Base-by-base conservation (phyloP, 2,797 vertebrate genomes). In the Helarctos malayanus region DNA sequence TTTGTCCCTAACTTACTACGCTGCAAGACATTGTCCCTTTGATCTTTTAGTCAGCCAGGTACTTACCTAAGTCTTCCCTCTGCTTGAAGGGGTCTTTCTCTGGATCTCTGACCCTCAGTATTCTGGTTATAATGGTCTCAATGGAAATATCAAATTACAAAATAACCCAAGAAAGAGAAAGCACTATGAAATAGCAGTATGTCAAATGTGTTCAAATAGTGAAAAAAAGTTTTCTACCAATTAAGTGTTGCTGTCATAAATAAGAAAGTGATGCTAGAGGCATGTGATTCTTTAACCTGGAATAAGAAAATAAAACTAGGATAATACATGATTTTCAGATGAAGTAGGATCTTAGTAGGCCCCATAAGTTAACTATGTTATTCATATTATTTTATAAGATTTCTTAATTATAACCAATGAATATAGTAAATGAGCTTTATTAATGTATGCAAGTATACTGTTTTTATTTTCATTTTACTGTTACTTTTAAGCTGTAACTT, bases 401-500 rank as follows among this genome's bases (percentile, higher is more conserved):
- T 61, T 82, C 9, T 83, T 78, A 81, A 86, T 95, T 75, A 63
- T 3, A 93, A 23, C 80, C 19, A 59, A 11, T 59, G 16, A 63
- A 0, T 41, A 35, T 5, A 88, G 16, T 49, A 91, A 71, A 56
- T 71, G 45, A 83, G 45, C 23, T 87, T 93, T 87, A 69, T 61
- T 52, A 71, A 56, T 49, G 12, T 27, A 47, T 45, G 32, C 41
- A 23, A 87, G 32, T 63, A 2, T 16, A 87, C 5, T 49, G 10
- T 45, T 49, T 68, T 69, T 73, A 47, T 79, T 45, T 12, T 84
- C 23, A 80, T 73, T 91, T 90, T 68, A 63, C 27, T 87, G 54
- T 76, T 87, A 88, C 73, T 94, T 88, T 91, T 71, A 71, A 79
- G 7, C 56, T 94, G 9, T 38, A 68, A 83, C 16, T 41, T 95